Base-by-base conservation (phyloP, 2,888 invertebrate species). In the Resseliella maxima region DNA sequence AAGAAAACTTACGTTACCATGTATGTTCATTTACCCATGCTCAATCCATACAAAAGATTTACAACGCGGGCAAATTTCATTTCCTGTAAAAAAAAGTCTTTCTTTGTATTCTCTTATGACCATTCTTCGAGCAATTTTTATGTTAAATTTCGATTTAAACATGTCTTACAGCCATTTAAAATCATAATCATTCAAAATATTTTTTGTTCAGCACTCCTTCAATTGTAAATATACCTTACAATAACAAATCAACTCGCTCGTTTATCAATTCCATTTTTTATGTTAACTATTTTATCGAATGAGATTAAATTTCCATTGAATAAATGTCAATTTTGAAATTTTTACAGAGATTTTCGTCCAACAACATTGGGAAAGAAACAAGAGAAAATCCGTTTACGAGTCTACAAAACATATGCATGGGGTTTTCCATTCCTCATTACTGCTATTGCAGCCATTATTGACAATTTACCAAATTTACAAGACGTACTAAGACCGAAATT, bases 371-470 rank as follows among this genome's bases (percentile, higher is more conserved):
- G 96, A 92, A 96, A 96, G 91, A 94, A 95, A 88, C 96, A 96
- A 92, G 96, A 96, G 92, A 92, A 94, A 88, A 93, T 95, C 89
- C 94, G 96, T 86, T 93, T 96, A 89, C 93, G 96, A 87, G 92
- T 96, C 88, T 97, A 96, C 92, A 94, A 94, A 89, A 93, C 95
- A 89, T 97, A 96, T 92, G 96, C 97, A 88, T 96, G 96, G 96
- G 96, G 96, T 88, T 94, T 95, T 86, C 96, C 97, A 86, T 92
- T 96, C 88, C 89, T 95, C 88, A 94, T 97, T 89, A 94, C 96
- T 86, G 94, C 94, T 87, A 92, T 95, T 86, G 96, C 95, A 10
- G 94, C 94, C 85, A 92, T 94, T 89, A 92, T 96, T 88, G 96
- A 96, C 92, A 92, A 93, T 89, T 92, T 95, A 89, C 93, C 94